These are phyloP conservation scores for Willisornis vidua DNA, from an alignment of 2,113 vertebrate genomes.

Conservation along the genomic window DNA sequence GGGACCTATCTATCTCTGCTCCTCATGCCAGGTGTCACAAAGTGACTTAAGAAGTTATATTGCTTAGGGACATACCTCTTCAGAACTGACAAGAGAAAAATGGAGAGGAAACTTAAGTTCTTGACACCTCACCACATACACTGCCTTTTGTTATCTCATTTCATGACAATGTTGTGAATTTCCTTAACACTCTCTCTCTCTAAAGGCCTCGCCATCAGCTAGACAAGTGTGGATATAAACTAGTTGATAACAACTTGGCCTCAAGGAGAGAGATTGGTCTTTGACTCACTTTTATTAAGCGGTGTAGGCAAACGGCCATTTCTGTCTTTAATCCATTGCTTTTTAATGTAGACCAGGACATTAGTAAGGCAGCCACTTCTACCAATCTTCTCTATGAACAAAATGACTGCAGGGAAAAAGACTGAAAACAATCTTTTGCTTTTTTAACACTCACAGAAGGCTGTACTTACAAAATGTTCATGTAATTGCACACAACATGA, in stretches of 20 bases:
- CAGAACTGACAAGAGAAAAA: not conserved
- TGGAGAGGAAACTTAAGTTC: not conserved
- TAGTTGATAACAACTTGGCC: constrained; percentile 20
- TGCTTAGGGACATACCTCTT: not conserved
- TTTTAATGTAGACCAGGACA: constrained; percentile 7
- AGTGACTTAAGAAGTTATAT: constrained; percentile 4
- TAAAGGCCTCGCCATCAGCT: not conserved
- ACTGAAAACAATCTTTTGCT: not conserved
- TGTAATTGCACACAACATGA: not conserved
- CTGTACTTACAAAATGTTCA: constrained; percentile 10
- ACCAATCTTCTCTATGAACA: not conserved
- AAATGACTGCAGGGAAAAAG: constrained; percentile 20
- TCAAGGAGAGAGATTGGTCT: not conserved
- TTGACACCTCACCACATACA: not conserved
- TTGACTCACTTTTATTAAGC: constrained; percentile 22
- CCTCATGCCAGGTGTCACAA: not conserved
- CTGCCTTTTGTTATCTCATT: not conserved
- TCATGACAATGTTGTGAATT: not conserved
- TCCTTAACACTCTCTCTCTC: not conserved
- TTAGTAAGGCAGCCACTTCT: not conserved
- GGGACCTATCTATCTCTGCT: not conserved
- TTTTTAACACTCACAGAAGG: constrained; percentile 5
- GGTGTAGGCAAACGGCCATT: not conserved
- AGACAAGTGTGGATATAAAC: constrained; percentile 20
- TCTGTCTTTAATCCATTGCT: constrained; percentile 13